These are phyloP conservation scores for Danio rerio DNA, from an alignment of 2,113 vertebrate species.

Conservation along the genomic window DNA sequence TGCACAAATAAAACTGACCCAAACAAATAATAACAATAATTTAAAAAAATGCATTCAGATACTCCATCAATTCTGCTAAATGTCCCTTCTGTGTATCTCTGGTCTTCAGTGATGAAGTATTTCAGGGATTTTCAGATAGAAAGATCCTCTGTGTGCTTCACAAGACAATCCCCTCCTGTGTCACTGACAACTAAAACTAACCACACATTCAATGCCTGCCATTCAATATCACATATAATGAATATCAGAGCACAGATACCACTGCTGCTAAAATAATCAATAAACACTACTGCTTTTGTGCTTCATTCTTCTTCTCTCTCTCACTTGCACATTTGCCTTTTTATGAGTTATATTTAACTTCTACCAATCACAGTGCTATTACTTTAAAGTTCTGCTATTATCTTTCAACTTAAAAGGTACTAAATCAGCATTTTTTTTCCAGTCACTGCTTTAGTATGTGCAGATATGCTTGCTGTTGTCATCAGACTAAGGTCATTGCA, in stretches of 20 bases:
- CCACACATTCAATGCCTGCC: background rate
- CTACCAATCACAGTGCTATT: background rate
- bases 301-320: background rate
- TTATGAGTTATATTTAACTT: background rate
- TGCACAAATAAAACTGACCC: too few relatives aligned
- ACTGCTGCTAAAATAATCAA: slow-evolving; percentile 22
- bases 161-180: background rate
- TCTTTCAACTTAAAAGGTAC: background rate
- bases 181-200: background rate
- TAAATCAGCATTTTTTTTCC: background rate
- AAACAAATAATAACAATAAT: too few relatives aligned
- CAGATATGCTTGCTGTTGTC: slow-evolving; percentile 19
- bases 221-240: background rate
- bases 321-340: too few relatives aligned
- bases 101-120: too few relatives aligned
- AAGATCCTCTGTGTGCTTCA: background rate
- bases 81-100: too few relatives aligned
- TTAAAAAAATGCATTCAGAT: too few relatives aligned
- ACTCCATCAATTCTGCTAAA: too few relatives aligned
- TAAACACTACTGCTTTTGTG: slow-evolving; percentile 6
- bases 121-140: background rate
- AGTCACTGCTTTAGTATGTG: background rate
- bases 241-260: background rate
- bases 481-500: slow-evolving; percentile 18
- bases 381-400: background rate